phyloP scores from a whole-genome alignment of 2,797 vertebrate genomes.

The Trachurus trachurus region DNA sequence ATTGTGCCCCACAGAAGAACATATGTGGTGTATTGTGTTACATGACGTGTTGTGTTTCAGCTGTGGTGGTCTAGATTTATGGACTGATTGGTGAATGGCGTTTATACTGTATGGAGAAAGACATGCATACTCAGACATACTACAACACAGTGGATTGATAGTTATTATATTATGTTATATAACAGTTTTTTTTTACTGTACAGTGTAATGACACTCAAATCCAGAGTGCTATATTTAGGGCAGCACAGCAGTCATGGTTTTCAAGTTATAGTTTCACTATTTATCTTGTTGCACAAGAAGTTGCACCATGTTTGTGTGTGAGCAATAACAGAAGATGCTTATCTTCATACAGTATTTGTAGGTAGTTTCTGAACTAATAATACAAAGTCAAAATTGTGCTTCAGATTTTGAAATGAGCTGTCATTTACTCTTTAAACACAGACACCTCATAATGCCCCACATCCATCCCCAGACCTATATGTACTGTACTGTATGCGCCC shows the following conservation, averaged over 20 bases:
- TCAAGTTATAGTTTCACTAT: background rate
- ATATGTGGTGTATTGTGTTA: conserved; percentile 44
- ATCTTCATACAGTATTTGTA: background rate
- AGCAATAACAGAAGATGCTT: background rate
- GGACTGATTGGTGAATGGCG: conserved; percentile 16
- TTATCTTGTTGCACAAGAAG: background rate
- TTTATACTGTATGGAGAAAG: conserved; percentile 16
- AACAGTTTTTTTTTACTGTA: background rate
- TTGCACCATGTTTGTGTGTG: conserved; percentile 15
- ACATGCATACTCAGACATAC: background rate
- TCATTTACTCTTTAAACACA: conserved; percentile 29
- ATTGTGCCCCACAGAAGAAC: conserved; percentile 17
- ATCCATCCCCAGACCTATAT: conserved; percentile 12
- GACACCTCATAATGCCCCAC: conserved; percentile 5
- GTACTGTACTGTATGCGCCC: conserved; percentile 1
- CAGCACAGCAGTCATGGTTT: background rate
- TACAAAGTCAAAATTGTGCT: background rate
- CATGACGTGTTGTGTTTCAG: conserved; percentile 35
- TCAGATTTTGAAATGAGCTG: conserved; percentile 18
- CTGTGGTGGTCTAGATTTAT: conserved; percentile 34
- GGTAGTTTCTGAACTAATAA: background rate
- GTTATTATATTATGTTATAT: background rate
- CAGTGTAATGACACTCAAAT: background rate
- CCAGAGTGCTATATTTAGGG: background rate
- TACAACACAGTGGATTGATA: background rate